Percentiles rank a stretch among this genome's conserved stretches.
Conservation (phyloP, 2,888 invertebrate species). For the Bedellia somnulentella region DNA sequence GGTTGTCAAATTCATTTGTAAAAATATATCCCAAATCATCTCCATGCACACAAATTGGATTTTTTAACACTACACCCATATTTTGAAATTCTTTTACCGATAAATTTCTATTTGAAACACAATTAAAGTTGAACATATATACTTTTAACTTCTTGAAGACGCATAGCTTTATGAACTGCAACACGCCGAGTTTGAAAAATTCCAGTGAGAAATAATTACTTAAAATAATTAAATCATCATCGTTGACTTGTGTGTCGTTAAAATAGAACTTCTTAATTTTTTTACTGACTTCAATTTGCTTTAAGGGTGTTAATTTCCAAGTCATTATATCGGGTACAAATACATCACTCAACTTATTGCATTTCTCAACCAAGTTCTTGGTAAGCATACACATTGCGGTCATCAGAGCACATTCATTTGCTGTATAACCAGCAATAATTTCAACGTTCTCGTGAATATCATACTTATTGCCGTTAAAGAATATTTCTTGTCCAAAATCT, state of each 20-base stretch:
- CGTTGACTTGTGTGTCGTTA: slow-evolving; percentile 14
- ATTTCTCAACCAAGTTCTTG: slow-evolving; percentile 14
- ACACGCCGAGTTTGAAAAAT: slow-evolving; percentile 17
- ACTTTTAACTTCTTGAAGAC: slow-evolving; percentile 18
- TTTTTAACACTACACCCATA: slow-evolving; percentile 10
- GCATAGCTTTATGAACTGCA: slow-evolving; percentile 17
- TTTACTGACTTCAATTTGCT: slow-evolving; percentile 22
- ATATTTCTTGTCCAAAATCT: slow-evolving; percentile 25
- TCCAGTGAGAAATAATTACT: slow-evolving; percentile 16
- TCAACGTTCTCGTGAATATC: slow-evolving; percentile 56
- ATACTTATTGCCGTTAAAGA: slow-evolving; percentile 20
- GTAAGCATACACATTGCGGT: too few species aligned
- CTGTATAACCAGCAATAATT: slow-evolving; percentile 69
- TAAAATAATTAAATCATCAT: slow-evolving; percentile 15
- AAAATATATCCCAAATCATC: slow-evolving; percentile 29
- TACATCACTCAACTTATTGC: slow-evolving; percentile 19
- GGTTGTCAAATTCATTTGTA: slow-evolving; percentile 11
- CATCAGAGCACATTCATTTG: slow-evolving; percentile 72
- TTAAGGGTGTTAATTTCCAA: slow-evolving; percentile 15
- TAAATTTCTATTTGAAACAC: slow-evolving; percentile 23
- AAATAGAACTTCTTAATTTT: slow-evolving; percentile 21
- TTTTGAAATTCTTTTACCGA: slow-evolving; percentile 12
- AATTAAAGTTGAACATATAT: slow-evolving; percentile 27
- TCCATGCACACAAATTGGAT: slow-evolving; percentile 17
- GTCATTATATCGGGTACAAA: slow-evolving; percentile 21